Conservation (phyloP, 2,888 invertebrate species). For the Xylota segnis region DNA sequence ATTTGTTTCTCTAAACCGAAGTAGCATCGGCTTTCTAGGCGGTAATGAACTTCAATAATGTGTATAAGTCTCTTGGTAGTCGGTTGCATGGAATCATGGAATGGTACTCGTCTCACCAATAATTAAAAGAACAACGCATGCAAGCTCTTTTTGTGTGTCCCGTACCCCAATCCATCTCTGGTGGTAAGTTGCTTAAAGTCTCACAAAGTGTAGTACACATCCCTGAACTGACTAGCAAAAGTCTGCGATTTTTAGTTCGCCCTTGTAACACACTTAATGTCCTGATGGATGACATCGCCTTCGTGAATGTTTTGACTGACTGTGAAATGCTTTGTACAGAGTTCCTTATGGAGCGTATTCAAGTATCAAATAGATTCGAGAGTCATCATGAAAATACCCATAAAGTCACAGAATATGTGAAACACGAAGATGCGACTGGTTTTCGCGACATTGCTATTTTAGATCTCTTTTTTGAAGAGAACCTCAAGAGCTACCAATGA, state of each 20-base stretch:
- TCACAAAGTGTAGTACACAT: conserved; percentile 96
- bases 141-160: conserved; percentile 95
- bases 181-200: conserved; percentile 97
- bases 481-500: conserved; percentile 95
- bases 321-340: conserved; percentile 91
- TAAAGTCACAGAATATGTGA: conserved; percentile 96
- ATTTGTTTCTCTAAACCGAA: too few species aligned
- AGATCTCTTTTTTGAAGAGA: conserved; percentile 95
- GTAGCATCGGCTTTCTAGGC: too few species aligned
- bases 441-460: conserved; percentile 95
- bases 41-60: conserved; percentile 90
- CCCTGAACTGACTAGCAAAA: conserved; percentile 99
- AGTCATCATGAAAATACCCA: conserved; percentile 97
- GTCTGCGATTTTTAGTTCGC: conserved; percentile 97
- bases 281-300: conserved; percentile 96
- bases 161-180: conserved; percentile 97
- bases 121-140: conserved; percentile 98
- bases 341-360: conserved; percentile 95
- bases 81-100: conserved; percentile 91
- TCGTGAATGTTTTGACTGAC: conserved; percentile 89
- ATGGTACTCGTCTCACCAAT: conserved; percentile 96
- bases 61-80: conserved; percentile 91
- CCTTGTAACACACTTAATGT: conserved; percentile 95
- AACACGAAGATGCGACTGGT: conserved; percentile 97
- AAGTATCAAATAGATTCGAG: conserved; percentile 96